Evolutionary conservation across 2,888 invertebrate species (phyloP).

Genomic region (Thalpophila matura): DNA sequence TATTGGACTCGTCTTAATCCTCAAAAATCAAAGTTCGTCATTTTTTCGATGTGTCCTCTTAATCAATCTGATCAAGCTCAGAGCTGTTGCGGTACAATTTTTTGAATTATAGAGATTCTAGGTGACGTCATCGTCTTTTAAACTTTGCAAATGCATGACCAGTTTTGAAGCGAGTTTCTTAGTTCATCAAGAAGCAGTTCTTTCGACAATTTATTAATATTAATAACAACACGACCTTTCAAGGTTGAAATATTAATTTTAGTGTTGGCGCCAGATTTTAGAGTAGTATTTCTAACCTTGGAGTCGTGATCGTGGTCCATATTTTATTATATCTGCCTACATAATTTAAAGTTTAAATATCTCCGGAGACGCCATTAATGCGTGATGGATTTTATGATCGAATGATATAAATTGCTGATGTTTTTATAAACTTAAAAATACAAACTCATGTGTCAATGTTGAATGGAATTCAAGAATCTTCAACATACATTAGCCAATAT

Average conservation of each 20-base stretch:
- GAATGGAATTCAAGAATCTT: conserved; percentile 16
- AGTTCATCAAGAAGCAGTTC: conserved; percentile 10
- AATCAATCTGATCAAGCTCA: too few relatives aligned
- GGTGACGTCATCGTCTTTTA: not conserved
- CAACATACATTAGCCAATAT: conserved; percentile 20
- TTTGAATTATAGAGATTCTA: not conserved
- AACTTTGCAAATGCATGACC: conserved; percentile 4
- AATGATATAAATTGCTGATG: conserved; percentile 11
- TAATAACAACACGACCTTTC: conserved; percentile 38
- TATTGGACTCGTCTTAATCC: too few relatives aligned
- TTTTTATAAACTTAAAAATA: conserved; percentile 24
- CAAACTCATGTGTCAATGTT: conserved; percentile 1
- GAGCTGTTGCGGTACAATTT: not conserved
- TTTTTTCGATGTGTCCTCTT: too few relatives aligned
- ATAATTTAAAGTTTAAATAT: conserved; percentile 26
- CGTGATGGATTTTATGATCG: not conserved
- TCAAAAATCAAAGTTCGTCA: too few relatives aligned
- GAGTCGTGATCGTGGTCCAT: conserved; percentile 15
- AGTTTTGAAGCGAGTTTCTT: conserved; percentile 1
- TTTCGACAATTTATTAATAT: conserved; percentile 24
- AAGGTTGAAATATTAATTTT: conserved; percentile 48
- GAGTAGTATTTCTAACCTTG: conserved; percentile 51
- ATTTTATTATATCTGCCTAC: conserved; percentile 27
- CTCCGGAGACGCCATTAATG: conserved; percentile 6
- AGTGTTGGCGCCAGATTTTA: conserved; percentile 47